Conservation (phyloP, 2,113 vertebrate species). For the Sphyrna mokarran region DNA sequence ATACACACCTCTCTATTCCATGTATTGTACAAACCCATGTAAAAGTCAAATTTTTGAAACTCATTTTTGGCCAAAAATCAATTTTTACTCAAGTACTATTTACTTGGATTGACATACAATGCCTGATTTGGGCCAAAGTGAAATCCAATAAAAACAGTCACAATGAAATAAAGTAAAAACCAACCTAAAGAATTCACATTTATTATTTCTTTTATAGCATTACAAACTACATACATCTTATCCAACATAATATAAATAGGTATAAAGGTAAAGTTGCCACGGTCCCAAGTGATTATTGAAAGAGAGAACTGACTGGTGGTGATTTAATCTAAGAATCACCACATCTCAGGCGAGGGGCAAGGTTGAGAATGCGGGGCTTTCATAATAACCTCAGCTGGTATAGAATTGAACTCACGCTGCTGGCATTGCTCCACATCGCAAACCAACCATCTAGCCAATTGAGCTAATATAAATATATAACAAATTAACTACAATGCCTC, state of each 20-base stretch:
- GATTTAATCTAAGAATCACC: too few species aligned
- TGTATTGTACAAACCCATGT: neutral
- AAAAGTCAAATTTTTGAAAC: neutral
- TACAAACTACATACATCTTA: neutral
- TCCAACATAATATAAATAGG: neutral
- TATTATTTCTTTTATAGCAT: neutral
- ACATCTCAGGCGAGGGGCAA: too few species aligned
- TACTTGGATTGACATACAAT: neutral
- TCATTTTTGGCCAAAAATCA: neutral
- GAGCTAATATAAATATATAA: neutral
- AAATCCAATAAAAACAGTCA: neutral
- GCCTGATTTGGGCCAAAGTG: neutral
- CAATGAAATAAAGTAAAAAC: neutral
- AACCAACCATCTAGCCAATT: too few species aligned
- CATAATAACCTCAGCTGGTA: too few species aligned
- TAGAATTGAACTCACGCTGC: too few species aligned
- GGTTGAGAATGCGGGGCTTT: too few species aligned
- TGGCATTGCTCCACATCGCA: too few species aligned
- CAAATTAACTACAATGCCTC: neutral
- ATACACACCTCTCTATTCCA: neutral
- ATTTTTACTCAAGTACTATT: neutral
- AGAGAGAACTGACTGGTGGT: too few species aligned
- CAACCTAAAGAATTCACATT: too few species aligned
- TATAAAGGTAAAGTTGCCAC: too few species aligned
- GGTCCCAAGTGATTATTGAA: too few species aligned